Percentiles rank a stretch among this genome's conserved stretches.
These are phyloP conservation scores for Macrotis lagotis DNA, from an alignment of 2,113 vertebrate species.

Conservation along the genomic window DNA sequence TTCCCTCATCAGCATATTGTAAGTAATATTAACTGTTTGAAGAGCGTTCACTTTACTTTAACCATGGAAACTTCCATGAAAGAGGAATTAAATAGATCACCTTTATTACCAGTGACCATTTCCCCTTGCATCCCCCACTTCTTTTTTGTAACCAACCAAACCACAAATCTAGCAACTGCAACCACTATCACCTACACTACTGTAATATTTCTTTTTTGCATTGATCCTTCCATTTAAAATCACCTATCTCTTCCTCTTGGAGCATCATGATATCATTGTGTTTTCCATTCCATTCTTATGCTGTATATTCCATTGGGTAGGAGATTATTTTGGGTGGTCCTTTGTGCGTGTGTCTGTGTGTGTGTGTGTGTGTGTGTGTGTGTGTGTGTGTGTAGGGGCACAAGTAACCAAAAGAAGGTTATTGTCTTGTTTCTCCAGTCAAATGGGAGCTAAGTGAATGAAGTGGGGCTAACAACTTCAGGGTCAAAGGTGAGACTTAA, in stretches of 20 bases:
- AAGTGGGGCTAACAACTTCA: conserved; percentile 31
- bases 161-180: neutral
- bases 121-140: neutral
- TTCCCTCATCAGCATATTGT: too few relatives aligned
- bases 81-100: neutral
- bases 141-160: neutral
- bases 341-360: too few relatives aligned
- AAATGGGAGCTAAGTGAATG: conserved; percentile 31
- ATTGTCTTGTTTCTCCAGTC: neutral
- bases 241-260: neutral
- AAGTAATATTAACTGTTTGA: neutral
- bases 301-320: neutral
- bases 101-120: neutral
- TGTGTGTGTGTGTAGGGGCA: too few relatives aligned
- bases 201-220: neutral
- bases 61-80: neutral
- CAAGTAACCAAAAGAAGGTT: neutral
- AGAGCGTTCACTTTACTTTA: neutral
- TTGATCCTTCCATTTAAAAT: neutral
- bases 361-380: too few relatives aligned
- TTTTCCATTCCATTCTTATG: neutral
- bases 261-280: neutral
- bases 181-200: neutral
- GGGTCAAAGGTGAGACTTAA: conserved; percentile 38
- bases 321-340: neutral